A percentile compares a stretch with the other conserved stretches of the same genome.
Conservation (phyloP, 2,888 invertebrate genomes). For the Therioaphis trifolii region DNA sequence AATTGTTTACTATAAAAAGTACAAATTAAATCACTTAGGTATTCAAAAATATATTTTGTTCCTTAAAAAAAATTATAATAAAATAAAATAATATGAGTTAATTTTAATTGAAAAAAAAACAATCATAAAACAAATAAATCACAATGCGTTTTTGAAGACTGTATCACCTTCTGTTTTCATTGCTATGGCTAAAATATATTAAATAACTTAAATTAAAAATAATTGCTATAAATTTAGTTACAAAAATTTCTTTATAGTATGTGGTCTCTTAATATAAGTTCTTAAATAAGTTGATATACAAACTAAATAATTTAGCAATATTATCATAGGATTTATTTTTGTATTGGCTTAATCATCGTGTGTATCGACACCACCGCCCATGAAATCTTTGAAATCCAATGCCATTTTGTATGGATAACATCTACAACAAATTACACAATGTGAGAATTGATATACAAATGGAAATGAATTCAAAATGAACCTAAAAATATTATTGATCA, state of each 20-base stretch:
- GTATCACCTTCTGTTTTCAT: too few species aligned
- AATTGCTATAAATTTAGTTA: constrained; percentile 15
- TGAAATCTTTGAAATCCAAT: constrained; percentile 47
- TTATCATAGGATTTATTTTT: background rate
- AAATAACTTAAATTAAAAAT: background rate
- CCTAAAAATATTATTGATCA: constrained; percentile 71
- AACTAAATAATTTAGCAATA: background rate
- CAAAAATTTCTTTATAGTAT: background rate
- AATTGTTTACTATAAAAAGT: too few species aligned
- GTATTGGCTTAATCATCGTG: constrained; percentile 44
- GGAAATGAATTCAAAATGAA: constrained; percentile 64
- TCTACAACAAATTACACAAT: background rate
- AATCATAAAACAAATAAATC: too few species aligned
- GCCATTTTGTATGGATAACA: constrained; percentile 46
- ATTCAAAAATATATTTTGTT: too few species aligned
- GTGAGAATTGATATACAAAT: background rate
- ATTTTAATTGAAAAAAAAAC: too few species aligned
- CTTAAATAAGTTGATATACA: background rate
- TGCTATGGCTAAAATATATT: background rate
- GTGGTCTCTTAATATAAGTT: background rate
- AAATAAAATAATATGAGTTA: too few species aligned
- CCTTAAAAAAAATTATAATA: too few species aligned
- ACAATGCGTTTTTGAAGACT: too few species aligned
- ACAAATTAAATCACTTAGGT: too few species aligned
- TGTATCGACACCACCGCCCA: constrained; percentile 47